Conservation (phyloP, 2,797 vertebrate genomes). For the Crocodylus rhombifer region DNA sequence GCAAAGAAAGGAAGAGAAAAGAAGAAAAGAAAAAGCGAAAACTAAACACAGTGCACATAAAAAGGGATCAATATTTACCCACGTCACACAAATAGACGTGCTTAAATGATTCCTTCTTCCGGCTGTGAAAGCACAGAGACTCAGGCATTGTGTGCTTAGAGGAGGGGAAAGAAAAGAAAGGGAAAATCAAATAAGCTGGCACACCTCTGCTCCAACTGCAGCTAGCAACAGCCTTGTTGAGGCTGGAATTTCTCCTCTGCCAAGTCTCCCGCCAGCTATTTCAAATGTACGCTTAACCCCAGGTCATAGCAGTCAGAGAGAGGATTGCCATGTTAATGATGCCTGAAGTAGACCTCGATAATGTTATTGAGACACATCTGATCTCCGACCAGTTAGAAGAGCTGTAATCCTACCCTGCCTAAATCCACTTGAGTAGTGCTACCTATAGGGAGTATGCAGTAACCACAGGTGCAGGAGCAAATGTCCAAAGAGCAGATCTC, state of each 20-base stretch:
- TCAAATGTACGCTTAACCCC: conserved; percentile 38
- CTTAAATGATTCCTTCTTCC: neutral
- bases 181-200: neutral
- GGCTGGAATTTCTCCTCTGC: conserved; percentile 21
- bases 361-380: neutral
- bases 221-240: neutral
- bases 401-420: neutral
- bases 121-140: conserved; percentile 5
- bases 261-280: neutral
- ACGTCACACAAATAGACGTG: neutral
- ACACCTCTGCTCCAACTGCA: neutral
- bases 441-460: too few species aligned
- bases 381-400: conserved; percentile 3
- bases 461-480: neutral
- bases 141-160: neutral
- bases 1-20: neutral
- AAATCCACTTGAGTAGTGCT: neutral
- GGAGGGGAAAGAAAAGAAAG: neutral
- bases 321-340: neutral
- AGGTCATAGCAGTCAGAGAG: neutral
- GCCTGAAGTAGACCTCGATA: conserved; percentile 37
- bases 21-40: neutral
- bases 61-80: conserved; percentile 22
- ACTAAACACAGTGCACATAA: neutral
- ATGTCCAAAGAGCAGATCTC: neutral